Base-by-base conservation (phyloP, 2,888 invertebrate species). In the Catocala nupta region DNA sequence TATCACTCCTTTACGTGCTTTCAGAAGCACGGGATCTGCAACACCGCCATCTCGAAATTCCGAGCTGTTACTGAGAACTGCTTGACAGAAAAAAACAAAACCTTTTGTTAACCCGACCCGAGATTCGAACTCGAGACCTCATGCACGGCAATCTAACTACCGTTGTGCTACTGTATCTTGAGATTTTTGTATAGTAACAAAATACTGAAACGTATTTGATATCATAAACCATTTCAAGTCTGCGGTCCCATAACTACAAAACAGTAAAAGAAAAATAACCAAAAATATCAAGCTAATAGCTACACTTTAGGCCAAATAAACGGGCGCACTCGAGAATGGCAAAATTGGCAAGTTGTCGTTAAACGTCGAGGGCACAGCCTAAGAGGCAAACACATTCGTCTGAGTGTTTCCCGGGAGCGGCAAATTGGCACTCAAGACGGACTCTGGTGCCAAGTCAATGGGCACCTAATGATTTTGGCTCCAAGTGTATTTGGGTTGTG, bases 401-500 rank as follows among this genome's bases (percentile, higher is more conserved):
- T 81, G 78, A 90, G 90, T 91, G 91, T 90, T 88, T 88, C 86
- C 81, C 82, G 81, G 81, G 80, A 71, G 69, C 83, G 81, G 85
- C 90, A 91, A 92, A 92, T 92, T 92, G 92, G 84, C 87, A 78
- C 92, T 92, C 83, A 77, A 87, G 81, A 70, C 80, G 81, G 73
- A 61, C 73, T 73, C 65, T 63, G 68, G 75, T 73, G 77, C 73
- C 72, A 78, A 77, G 62, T 78, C 76, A 78, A 74, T 68, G 70
- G 75, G 59, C 57, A 67, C 65, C 81, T 85, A 83, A 86, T 86
- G 80, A 84, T 84, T 84, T 77, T 76, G 74, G 68, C 70, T 68
- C 42, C 52, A 70, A 73, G 77, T 81, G 76, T 78, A 75, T 63
- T 60, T 67, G 55, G 51, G 39, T 60, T 57, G 53, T 13, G 12